A percentile compares a stretch with the other conserved stretches of the same genome.
Conservation (phyloP, 2,797 vertebrate species). For the Manis javanica region DNA sequence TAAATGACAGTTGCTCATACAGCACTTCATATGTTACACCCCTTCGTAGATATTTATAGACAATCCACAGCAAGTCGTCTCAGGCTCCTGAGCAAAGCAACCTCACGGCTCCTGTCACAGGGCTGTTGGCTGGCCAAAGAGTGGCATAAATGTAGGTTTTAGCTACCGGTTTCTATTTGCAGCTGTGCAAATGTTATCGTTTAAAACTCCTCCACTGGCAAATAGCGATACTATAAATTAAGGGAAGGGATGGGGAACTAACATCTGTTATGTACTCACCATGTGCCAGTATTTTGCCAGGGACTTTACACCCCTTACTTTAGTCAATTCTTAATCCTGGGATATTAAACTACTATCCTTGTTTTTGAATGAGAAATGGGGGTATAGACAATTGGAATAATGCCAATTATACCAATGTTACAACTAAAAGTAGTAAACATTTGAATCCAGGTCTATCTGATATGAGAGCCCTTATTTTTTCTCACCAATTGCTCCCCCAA, state of each 20-base stretch:
- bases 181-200: conserved; percentile 34
- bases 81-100: conserved; percentile 80
- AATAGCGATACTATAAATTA: background rate
- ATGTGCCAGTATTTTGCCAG: background rate
- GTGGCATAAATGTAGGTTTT: background rate
- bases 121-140: background rate
- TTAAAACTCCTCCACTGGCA: background rate
- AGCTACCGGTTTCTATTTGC: conserved; percentile 43
- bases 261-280: background rate
- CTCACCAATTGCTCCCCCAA: background rate
- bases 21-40: conserved; percentile 76
- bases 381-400: background rate
- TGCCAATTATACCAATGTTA: background rate
- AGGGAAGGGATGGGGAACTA: background rate
- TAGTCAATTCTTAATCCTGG: background rate
- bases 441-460: background rate
- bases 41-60: conserved; percentile 85
- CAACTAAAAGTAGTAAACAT: background rate
- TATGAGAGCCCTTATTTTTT: background rate
- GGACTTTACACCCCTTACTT: background rate
- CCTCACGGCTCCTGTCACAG: conserved; percentile 69
- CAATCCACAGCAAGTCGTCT: conserved; percentile 81
- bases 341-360: background rate
- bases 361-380: background rate
- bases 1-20: conserved; percentile 84